Percentiles rank a stretch among this genome's conserved stretches.
These are phyloP conservation scores for Telmatherina bonti DNA, from an alignment of 2,797 vertebrate species.

Conservation along the genomic window DNA sequence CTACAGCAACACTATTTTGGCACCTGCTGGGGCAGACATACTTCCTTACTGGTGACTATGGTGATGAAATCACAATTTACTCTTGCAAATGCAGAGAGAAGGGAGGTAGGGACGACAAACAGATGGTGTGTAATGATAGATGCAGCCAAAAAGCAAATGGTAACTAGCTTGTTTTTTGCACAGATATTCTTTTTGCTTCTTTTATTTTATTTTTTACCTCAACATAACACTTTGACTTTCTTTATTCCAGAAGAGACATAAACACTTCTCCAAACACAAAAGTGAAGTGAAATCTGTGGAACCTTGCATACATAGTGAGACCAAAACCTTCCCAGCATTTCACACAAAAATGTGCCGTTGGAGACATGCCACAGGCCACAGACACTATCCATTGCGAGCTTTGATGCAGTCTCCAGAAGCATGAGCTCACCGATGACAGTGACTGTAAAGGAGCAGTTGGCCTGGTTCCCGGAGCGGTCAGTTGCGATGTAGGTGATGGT, in stretches of 20 bases:
- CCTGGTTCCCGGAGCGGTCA: constrained; percentile 89
- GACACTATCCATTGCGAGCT: constrained; percentile 5
- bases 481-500: constrained; percentile 88
- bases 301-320: not conserved
- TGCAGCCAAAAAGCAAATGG: not conserved
- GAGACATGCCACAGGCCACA: not conserved
- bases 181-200: not conserved
- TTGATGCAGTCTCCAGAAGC: not conserved
- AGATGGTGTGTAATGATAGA: not conserved
- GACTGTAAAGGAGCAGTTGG: constrained; percentile 92
- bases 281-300: not conserved
- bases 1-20: constrained; percentile 46
- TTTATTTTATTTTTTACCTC: no score
- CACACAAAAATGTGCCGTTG: not conserved
- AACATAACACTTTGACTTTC: not conserved
- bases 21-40: constrained; percentile 58
- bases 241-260: not conserved
- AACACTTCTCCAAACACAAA: not conserved
- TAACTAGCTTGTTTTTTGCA: not conserved
- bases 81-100: not conserved
- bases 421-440: constrained; percentile 91
- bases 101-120: not conserved
- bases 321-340: not conserved
- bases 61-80: constrained; percentile 4
- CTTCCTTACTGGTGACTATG: constrained; percentile 5